Evolutionary conservation across 2,888 invertebrate genomes (phyloP).

Genomic region (Macrophya annulata): DNA sequence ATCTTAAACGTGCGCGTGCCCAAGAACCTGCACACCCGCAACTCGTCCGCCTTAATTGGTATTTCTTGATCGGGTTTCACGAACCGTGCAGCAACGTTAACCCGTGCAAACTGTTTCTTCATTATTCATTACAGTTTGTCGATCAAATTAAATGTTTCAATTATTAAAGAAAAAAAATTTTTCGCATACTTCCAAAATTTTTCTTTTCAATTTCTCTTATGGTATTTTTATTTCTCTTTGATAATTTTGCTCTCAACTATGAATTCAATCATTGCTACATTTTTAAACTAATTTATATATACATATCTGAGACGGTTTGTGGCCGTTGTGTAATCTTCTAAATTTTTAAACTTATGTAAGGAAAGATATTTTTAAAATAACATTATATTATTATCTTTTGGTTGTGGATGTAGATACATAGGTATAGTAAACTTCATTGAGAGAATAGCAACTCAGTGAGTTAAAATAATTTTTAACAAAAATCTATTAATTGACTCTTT

Average conservation of each 20-base stretch:
- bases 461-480: neutral
- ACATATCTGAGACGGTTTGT: neutral
- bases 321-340: slow-evolving; percentile 5
- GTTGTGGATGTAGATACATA: neutral
- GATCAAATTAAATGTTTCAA: neutral
- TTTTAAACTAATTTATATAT: neutral
- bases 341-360: slow-evolving; percentile 20
- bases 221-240: neutral
- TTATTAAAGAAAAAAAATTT: neutral
- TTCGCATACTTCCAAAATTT: neutral
- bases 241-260: neutral
- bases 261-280: neutral
- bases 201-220: neutral
- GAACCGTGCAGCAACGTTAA: neutral
- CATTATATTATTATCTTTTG: neutral
- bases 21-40: slow-evolving; percentile 64
- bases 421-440: neutral
- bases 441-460: neutral
- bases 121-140: neutral
- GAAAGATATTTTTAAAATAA: slow-evolving; percentile 32
- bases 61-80: slow-evolving; percentile 70
- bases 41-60: slow-evolving; percentile 70
- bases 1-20: slow-evolving; percentile 39
- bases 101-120: neutral
- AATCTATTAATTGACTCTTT: neutral